Evolutionary conservation across 2,888 invertebrate genomes (phyloP), one percentile per base, ranked within the genome.

Genomic region (Drosophila nigritarsus): DNA sequence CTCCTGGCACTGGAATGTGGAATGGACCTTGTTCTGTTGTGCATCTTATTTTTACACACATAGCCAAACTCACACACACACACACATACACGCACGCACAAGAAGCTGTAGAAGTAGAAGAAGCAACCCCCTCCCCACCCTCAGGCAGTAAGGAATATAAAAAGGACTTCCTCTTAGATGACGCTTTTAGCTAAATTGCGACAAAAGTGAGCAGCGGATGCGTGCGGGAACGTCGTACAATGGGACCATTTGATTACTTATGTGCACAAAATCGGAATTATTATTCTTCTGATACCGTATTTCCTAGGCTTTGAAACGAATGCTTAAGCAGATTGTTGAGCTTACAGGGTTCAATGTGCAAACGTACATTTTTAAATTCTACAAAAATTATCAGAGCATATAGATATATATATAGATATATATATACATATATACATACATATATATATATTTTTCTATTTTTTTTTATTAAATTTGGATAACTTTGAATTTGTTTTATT

Each of bases 171-270:
- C 89, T 89, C 75, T 85, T 83, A 85, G 85, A 79, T 75, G 83
- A 87, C 85, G 86, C 86, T 87, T 89, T 87, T 87, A 87, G 89
- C 89, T 84, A 87, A 87, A 87, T 87, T 89, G 89, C 86, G 86
- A 87, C 87, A 89, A 87, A 85, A 85, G 83, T 86, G 87, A 80
- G 79, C 81, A 82, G 60, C 87, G 72, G 78, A 67, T 73, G 72
- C 49, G 69, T 7, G 64, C 18, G 9, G 18, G 27, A 11, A 18
- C 20, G 24, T 8, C 24, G 45, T 24, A 45, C 45, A 45, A 45
- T 45, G 45, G 45, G 8, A 45, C 20, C 24, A 45, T 45, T 45
- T 45, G 24, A 45, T 45, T 45, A 24, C 24, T 45, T 15, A 24
- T 24, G 8, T 8, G 24, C 4, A 4, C 15, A 24, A 45, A 24